Evolutionary conservation across 2,113 vertebrate genomes (phyloP), one percentile per base, ranked within the genome.

Genomic region (Guaruba guarouba): DNA sequence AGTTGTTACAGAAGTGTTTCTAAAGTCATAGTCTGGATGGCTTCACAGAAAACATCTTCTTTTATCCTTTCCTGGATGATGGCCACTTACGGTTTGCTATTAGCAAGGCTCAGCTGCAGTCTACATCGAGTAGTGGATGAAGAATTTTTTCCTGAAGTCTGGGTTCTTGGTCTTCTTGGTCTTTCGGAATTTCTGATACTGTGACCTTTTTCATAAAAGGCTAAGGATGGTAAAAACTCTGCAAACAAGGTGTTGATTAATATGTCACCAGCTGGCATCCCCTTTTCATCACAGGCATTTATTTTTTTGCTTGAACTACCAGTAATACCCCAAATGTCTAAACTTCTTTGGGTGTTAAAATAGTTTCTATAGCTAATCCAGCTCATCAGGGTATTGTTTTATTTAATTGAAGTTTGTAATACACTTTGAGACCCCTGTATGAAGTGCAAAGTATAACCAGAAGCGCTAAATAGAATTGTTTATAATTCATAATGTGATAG

Each of bases 401-500:
- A 17, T 90, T 96, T 96, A 96, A 93, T 70, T 93, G 94, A 96
- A 89, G 93, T 88, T 94, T 85, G 84, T 91, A 92, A 92, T 61
- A 82, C 84, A 82, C 81, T 96, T 90, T 43, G 89, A 92, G 92
- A 92, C 82, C 54, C 77, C 67, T 1, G 0, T 78, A 29, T 86
- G 79, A 86, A 93, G 86, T 75, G 82, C 48, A 77, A 90, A 96
- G 76, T 52, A 55, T 68, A 86, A 90, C 75, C 92, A 90, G 81
- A 84, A 89, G 70, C 2, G 1, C 74, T 87, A 95, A 97, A 96
- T 92, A 90, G 82, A 92, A 87, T 94, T 96, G 95, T 97, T 92
- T 96, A 84, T 95, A 93, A 97, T 97, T 97, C 88, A 97, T 95
- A 88, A 90, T 90, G 90, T 92, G 62, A 79, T 39, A 91, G 94